A percentile compares a stretch with the other conserved stretches of the same genome.
These are phyloP conservation scores for Zosterops japonicus DNA, from an alignment of 2,113 vertebrate genomes.

Conservation along the genomic window DNA sequence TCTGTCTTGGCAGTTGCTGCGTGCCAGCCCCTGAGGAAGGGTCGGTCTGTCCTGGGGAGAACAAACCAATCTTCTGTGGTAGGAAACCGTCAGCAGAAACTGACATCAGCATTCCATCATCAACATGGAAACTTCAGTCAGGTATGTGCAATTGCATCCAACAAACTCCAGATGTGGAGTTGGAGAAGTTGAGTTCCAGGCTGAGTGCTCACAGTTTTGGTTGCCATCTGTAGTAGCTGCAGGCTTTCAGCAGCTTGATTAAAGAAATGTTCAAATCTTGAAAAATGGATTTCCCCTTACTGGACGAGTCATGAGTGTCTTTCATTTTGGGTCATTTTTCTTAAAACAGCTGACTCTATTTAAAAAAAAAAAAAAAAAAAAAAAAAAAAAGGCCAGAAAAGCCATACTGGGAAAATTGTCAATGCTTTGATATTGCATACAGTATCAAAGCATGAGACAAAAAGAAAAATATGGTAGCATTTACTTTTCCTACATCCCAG, in stretches of 20 bases:
- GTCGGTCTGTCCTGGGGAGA: constrained; percentile 81
- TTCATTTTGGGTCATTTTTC: background rate
- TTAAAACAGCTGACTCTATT: background rate
- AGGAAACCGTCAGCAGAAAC: constrained; percentile 88
- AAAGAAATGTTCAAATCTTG: background rate
- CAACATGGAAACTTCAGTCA: constrained; percentile 90
- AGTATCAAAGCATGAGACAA: background rate
- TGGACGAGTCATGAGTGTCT: background rate
- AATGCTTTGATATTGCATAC: background rate
- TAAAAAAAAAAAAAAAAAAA: background rate
- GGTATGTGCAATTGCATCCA: constrained; percentile 67
- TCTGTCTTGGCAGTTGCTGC: constrained; percentile 72
- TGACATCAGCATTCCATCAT: constrained; percentile 89
- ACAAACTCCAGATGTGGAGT: background rate
- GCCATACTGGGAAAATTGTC: background rate
- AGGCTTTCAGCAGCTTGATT: background rate
- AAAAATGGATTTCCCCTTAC: background rate
- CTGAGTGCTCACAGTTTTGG: background rate
- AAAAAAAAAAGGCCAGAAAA: background rate
- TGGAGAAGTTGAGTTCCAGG: background rate
- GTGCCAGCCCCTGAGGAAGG: constrained; percentile 83
- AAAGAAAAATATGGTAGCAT: background rate
- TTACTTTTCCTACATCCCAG: background rate
- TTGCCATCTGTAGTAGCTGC: background rate
- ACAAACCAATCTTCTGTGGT: constrained; percentile 79